Base-by-base conservation (phyloP, 2,888 invertebrate species). In the Metalampra italica region DNA sequence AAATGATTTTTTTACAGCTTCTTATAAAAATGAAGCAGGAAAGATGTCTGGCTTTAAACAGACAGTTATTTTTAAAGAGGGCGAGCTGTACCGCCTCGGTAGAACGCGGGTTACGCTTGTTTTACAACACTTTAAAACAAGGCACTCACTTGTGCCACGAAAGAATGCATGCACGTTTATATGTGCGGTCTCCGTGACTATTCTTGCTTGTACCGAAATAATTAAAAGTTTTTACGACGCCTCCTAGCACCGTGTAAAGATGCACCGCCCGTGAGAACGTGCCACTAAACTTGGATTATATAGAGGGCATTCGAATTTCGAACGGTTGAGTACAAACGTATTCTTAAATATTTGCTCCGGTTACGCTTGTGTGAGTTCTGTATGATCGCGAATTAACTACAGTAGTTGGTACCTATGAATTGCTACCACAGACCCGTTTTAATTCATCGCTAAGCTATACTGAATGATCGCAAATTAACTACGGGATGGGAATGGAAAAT, bases 141-240 rank as follows among this genome's bases (percentile, higher is more conserved):
- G 82, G 76, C 77, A 81, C 77, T 87, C 80, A 80, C 78, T 80
- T 74, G 78, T 70, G 68, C 66, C 62, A 68, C 63, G 71, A 81
- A 80, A 83, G 78, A 84, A 83, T 73, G 73, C 78, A 75, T 66
- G 62, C 72, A 60, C 64, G 73, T 86, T 86, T 84, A 88, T 85
- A 82, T 75, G 69, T 72, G 80, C 71, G 77, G 79, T 77, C 74
- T 80, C 72, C 64, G 64, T 62, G 65, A 76, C 72, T 75, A 75
- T 80, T 80, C 78, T 68, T 72, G 67, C 71, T 79, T 78, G 68
- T 71, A 68, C 70, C 66, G 66, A 82, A 86, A 88, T 85, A 86
- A 88, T 86, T 85, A 85, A 87, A 85, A 88, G 78, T 83, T 86
- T 86, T 88, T 85, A 87, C 78, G 80, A 78, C 71, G 11, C n/a